Base-by-base conservation (phyloP, 2,797 vertebrate genomes). In the Halcyon leucocephala region DNA sequence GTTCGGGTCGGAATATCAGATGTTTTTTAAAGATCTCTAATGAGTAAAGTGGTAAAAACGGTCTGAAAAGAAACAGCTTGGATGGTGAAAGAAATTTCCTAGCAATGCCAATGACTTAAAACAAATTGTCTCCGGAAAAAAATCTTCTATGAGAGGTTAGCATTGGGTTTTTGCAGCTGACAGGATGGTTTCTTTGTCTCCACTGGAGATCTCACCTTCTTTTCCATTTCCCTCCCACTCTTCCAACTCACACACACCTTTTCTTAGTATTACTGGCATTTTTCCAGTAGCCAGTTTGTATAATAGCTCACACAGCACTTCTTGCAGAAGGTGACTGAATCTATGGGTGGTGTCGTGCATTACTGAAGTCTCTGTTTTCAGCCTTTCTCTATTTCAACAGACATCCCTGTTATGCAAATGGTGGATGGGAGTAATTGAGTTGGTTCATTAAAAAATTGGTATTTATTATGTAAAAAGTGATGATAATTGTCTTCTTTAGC, bases 251-350 rank as follows among this genome's bases (percentile, higher is more conserved):
- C 44, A 81, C 14, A 72, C 66, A 65, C 69, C 69, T 91, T 77
- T 86, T 66, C 54, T 83, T 86, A 39, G 48, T 90, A 90, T 91
- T 78, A 39, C 65, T 95, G 85, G 69, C 86, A 26, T 65, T 90
- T 90, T 65, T 51, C 61, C 76, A 69, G 10, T 35, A 72, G n/a
- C 10, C 60, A 60, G 49, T 86, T 91, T 88, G 48, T 78, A 3
- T 33, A 90, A 64, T 39, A 65, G 48, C 25, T 42, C 44, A 69
- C 19, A 46, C 8, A 35, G 21, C 29, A 24, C 46, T 73, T 89
- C 22, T 78, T 65, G 69, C 15, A 82, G 62, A 82, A 85, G 18
- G 26, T 49, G 78, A 19, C 48, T 78, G 61, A 64, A 78, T 49
- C 37, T 58, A 33, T 1, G 4, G 10, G 26, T 72, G 64, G 39